phyloP scores from a whole-genome alignment of 2,888 invertebrate genomes.

The Limenitis camilla region DNA sequence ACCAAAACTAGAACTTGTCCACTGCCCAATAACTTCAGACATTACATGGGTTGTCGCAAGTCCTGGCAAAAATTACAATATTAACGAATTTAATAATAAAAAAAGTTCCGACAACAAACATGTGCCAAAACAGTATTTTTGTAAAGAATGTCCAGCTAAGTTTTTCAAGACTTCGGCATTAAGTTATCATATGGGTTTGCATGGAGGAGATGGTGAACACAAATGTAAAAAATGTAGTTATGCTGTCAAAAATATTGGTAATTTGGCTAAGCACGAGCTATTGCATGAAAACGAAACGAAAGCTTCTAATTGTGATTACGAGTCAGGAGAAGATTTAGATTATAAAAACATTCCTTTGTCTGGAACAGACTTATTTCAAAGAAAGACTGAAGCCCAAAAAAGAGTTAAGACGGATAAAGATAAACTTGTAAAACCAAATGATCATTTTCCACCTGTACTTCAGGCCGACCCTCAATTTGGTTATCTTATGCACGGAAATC shows the following conservation, averaged over 20 bases:
- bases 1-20: slow-evolving; percentile 71
- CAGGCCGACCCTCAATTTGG: slow-evolving; percentile 80
- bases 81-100: slow-evolving; percentile 35
- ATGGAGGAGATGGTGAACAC: slow-evolving; percentile 77
- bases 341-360: slow-evolving; percentile 76
- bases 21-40: slow-evolving; percentile 43
- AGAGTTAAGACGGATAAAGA: slow-evolving; percentile 65
- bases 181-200: slow-evolving; percentile 80
- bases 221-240: slow-evolving; percentile 83
- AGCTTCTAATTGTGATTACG: slow-evolving; percentile 52
- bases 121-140: slow-evolving; percentile 62
- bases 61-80: slow-evolving; percentile 41
- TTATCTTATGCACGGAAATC: slow-evolving; percentile 81
- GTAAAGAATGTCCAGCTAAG: slow-evolving; percentile 81
- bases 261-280: slow-evolving; percentile 78
- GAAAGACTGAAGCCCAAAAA: slow-evolving; percentile 76
- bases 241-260: slow-evolving; percentile 79
- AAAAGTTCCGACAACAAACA: slow-evolving; percentile 45
- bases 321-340: slow-evolving; percentile 65
- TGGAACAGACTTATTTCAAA: slow-evolving; percentile 79
- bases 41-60: slow-evolving; percentile 63
- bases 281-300: slow-evolving; percentile 65
- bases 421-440: slow-evolving; percentile 67
- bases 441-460: slow-evolving; percentile 69
- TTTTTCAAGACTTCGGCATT: slow-evolving; percentile 82